Evolutionary conservation across 2,113 vertebrate species (phyloP).

Genomic region (Cacatua alba): DNA sequence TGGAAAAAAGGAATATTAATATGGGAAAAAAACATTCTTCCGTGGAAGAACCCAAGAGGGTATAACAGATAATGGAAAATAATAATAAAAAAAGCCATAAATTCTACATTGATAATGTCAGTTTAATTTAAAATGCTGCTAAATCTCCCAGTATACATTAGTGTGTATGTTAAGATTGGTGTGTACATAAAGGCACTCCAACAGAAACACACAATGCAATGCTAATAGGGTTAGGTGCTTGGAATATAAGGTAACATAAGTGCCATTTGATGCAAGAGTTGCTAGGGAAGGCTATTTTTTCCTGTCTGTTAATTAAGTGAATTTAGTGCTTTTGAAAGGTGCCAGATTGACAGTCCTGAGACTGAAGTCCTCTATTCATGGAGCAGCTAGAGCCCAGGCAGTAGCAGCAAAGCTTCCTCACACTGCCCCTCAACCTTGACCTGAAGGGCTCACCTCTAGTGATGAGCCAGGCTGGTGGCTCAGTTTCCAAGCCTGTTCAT

Average conservation of each 20-base stretch:
- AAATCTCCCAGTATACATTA: neutral
- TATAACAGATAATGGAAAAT: neutral
- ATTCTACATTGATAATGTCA: neutral
- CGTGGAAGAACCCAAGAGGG: neutral
- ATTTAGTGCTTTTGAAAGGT: conserved; percentile 62
- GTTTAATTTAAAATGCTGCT: conserved; percentile 40
- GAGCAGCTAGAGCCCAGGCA: conserved; percentile 13
- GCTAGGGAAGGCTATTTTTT: conserved; percentile 58
- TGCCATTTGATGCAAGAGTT: conserved; percentile 63
- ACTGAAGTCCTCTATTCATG: conserved; percentile 14
- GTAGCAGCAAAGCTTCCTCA: conserved; percentile 1
- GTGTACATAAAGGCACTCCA: conserved; percentile 48
- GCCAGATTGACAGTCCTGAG: conserved; percentile 42
- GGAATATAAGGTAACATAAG: conserved; percentile 58
- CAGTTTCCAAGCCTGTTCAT: neutral
- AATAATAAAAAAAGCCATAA: neutral
- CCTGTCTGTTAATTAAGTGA: conserved; percentile 61
- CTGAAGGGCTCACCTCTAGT: conserved; percentile 28
- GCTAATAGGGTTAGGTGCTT: conserved; percentile 68
- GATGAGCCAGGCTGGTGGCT: neutral
- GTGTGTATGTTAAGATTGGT: neutral
- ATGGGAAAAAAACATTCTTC: neutral
- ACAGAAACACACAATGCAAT: conserved; percentile 42
- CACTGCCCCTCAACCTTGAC: conserved; percentile 61
- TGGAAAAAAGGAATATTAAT: neutral